phyloP scores from a whole-genome alignment of 2,113 vertebrate species.

The Sterrhoptilus dennistouni region DNA sequence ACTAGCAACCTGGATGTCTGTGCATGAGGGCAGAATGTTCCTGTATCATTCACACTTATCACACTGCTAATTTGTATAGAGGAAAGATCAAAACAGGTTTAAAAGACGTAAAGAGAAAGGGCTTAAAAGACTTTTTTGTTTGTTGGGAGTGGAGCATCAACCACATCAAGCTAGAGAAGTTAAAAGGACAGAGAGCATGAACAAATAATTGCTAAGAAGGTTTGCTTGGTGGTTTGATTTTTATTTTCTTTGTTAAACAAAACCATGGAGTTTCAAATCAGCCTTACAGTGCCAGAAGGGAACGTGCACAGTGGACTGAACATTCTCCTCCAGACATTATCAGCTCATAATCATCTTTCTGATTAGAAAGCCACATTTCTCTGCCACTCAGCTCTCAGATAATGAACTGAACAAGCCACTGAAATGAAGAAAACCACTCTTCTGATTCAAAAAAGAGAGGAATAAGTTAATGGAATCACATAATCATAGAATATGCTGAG shows the following conservation, averaged over 20 bases:
- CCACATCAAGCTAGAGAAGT: background rate
- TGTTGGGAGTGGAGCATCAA: background rate
- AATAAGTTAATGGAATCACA: background rate
- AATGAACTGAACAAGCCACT: background rate
- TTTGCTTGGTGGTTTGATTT: background rate
- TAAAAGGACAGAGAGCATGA: background rate
- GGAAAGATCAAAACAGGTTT: background rate
- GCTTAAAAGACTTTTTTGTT: background rate
- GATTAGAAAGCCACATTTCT: background rate
- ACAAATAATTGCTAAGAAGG: background rate
- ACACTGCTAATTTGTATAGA: background rate
- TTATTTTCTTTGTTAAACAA: background rate
- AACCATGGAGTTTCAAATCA: background rate
- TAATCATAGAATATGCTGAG: background rate
- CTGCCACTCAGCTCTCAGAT: background rate
- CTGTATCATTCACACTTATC: background rate
- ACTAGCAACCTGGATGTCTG: background rate
- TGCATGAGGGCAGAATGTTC: background rate
- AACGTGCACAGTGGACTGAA: background rate
- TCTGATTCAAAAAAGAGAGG: background rate
- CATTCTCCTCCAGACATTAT: background rate
- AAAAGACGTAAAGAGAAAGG: background rate
- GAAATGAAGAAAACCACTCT: background rate
- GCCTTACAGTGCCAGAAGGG: background rate
- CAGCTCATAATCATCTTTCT: background rate